Evolutionary conservation across 1,140 invertebrate species (phyloP), one percentile per base, ranked within the genome.

Genomic region (Bombus waltoni): DNA sequence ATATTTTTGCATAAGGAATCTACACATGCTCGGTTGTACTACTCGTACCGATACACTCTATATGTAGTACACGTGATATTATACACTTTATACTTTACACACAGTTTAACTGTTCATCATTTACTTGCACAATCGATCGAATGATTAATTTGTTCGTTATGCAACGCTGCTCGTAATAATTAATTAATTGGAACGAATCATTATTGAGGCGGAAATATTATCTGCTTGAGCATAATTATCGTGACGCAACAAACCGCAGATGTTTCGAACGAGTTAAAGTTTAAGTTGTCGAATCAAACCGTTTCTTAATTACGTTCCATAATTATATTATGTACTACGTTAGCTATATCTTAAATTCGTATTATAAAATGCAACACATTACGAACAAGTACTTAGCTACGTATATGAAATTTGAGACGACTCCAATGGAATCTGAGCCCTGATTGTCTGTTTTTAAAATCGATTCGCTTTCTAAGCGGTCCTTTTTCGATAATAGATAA

Each of bases 401-500:
- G 18, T 53, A 53, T 22, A 53, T 22, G 6, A 53, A 53, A 53
- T 53, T 22, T 53, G 47, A 53, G 47, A 53, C 47, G 47, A 22
- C 5, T 53, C 18, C 47, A 53, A 53, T 18, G 47, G 0, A 53
- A 53, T 53, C 18, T 2, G 22, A 53, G 18, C 1, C 47, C 47
- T 3, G 47, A 53, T 53, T 53, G 47, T 53, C 47, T 53, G 47
- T 53, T 22, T 5, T 53, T 28, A 22, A 66, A 42, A 35, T 62
- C 70, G 68, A 28, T 28, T 44, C 9, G 25, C 11, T 8, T 25
- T 40, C 8, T 22, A 59, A 32, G 32, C 32, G 32, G 13, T 32
- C 44, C 28, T 70, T 57, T 38, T n/a, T 47, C 53, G 68, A 71
- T 72, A 72, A 71, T 78, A 78, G 66, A 59, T 44, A 70, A 78